A percentile compares a stretch with the other conserved stretches of the same genome.
These are phyloP conservation scores for Rhinopomastus cyanomelas DNA, from an alignment of 2,113 vertebrate species.

Conservation along the genomic window DNA sequence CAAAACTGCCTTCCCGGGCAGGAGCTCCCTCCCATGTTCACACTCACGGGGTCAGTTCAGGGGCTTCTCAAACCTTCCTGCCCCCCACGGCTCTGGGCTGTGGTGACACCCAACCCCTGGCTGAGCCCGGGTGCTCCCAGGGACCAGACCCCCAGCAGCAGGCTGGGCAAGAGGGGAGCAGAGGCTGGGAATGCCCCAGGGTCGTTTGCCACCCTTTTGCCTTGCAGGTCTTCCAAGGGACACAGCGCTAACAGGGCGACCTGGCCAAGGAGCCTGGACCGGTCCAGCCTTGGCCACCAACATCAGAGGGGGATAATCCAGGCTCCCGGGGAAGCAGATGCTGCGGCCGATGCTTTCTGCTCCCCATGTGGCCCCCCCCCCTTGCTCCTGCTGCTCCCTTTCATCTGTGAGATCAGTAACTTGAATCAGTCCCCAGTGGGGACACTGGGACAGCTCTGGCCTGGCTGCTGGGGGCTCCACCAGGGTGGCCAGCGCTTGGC, in stretches of 20 bases:
- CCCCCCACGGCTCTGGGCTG: fast-evolving
- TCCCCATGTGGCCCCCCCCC: fast-evolving
- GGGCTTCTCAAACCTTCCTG: fast-evolving
- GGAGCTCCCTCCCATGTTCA: not conserved
- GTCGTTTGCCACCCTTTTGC: fast-evolving
- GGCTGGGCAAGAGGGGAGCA: not conserved
- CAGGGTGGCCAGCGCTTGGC: fast-evolving
- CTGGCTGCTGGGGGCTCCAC: fast-evolving
- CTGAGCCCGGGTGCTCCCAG: fast-evolving
- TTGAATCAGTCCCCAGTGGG: not conserved
- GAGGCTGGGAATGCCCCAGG: not conserved
- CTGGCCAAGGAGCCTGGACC: not conserved
- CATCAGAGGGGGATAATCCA: not conserved
- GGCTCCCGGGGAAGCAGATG: not conserved
- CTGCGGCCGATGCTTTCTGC: not conserved
- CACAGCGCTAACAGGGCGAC: fast-evolving
- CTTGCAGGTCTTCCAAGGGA: not conserved
- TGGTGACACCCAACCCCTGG: fast-evolving
- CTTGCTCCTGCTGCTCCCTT: not conserved
- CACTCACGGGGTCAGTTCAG: fast-evolving
- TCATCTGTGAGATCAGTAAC: not conserved
- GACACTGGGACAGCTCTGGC: not conserved
- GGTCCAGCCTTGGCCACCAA: not conserved
- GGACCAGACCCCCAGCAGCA: not conserved
- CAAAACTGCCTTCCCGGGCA: not conserved